These are phyloP conservation scores for Nomada fucata DNA, from an alignment of 2,888 invertebrate species.

Conservation along the genomic window DNA sequence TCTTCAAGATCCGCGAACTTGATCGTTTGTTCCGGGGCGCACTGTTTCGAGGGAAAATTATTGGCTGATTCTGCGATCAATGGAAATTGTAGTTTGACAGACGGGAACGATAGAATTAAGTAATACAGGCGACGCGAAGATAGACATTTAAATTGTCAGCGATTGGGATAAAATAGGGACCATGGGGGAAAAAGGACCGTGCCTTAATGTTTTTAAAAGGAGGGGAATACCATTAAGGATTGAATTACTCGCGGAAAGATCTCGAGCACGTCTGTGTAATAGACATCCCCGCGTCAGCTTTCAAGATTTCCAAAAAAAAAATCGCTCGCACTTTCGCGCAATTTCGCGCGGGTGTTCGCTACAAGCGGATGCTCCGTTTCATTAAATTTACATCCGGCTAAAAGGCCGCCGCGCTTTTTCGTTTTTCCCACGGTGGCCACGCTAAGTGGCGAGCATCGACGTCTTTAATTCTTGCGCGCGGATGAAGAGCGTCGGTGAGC, in stretches of 20 bases:
- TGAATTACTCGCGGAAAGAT: too few relatives aligned
- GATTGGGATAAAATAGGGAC: too few relatives aligned
- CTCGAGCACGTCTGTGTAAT: too few relatives aligned
- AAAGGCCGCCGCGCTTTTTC: constrained; percentile 11
- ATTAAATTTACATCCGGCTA: constrained; percentile 44
- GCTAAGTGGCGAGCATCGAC: constrained; percentile 42
- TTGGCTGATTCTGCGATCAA: not conserved
- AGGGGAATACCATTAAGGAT: too few relatives aligned
- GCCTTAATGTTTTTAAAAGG: too few relatives aligned
- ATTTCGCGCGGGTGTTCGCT: constrained; percentile 6
- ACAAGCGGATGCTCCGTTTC: constrained; percentile 43
- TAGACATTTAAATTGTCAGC: too few relatives aligned
- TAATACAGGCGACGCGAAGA: too few relatives aligned
- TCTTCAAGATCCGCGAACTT: constrained; percentile 2
- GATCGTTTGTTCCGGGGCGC: constrained; percentile 31
- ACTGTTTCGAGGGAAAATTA: constrained; percentile 13
- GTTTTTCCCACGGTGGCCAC: not conserved
- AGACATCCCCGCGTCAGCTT: too few relatives aligned
- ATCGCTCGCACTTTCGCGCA: constrained; percentile 30
- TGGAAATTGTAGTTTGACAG: too few relatives aligned
- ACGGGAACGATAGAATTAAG: too few relatives aligned
- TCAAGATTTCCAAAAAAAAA: constrained; percentile 11
- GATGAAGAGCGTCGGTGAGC: constrained; percentile 31
- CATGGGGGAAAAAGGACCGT: too few relatives aligned
- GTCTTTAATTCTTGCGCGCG: constrained; percentile 35